A percentile compares a stretch with the other conserved stretches of the same genome.
These are phyloP conservation scores for Pseudomyrmex flavicornis DNA, from an alignment of 1,140 invertebrate species.

Conservation along the genomic window DNA sequence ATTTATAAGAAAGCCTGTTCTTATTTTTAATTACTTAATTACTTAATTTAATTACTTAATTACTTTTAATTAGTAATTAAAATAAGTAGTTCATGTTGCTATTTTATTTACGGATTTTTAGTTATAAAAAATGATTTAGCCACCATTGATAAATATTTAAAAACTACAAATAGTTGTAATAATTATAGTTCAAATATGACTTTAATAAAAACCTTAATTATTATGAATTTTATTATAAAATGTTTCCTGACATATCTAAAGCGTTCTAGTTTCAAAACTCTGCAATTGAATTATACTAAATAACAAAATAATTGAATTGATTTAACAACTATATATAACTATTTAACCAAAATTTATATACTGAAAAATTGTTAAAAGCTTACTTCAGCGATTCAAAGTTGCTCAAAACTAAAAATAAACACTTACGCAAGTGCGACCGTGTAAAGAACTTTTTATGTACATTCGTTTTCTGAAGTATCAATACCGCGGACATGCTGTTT, in stretches of 20 bases:
- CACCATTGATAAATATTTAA: constrained; percentile 10
- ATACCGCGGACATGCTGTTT: constrained; percentile 54
- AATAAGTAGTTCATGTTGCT: too few relatives aligned
- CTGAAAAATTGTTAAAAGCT: neutral
- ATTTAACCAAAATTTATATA: neutral
- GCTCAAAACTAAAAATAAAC: neutral
- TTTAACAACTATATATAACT: neutral
- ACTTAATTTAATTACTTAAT: too few relatives aligned
- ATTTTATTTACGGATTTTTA: too few relatives aligned
- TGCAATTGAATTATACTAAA: neutral
- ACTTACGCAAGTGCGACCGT: neutral
- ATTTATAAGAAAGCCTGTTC: too few relatives aligned
- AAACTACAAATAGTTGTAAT: constrained; percentile 17
- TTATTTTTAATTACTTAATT: too few relatives aligned
- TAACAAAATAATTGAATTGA: neutral
- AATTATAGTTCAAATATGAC: constrained; percentile 15
- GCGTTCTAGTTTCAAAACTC: neutral
- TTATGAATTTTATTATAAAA: neutral
- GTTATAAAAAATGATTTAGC: too few relatives aligned
- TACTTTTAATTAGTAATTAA: too few relatives aligned
- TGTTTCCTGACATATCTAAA: neutral
- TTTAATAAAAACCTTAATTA: neutral
- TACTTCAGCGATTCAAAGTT: neutral
- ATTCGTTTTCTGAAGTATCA: constrained; percentile 18
- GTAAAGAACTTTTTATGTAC: constrained; percentile 21